Evolutionary conservation across 2,888 invertebrate genomes (phyloP).

Genomic region (Acleris holmiana): DNA sequence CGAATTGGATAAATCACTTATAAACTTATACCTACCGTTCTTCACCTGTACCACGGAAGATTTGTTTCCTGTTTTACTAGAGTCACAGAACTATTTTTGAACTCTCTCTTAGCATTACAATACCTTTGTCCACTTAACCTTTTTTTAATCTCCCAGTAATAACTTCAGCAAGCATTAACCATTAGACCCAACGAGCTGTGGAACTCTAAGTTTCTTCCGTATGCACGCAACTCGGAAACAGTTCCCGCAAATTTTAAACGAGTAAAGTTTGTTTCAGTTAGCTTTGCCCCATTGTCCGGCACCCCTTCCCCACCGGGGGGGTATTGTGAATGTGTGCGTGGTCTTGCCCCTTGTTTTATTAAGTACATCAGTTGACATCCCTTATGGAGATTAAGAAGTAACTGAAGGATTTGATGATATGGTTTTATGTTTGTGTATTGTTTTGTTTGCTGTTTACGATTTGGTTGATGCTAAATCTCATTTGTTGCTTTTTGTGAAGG

Average conservation of each 20-base stretch:
- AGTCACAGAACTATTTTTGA: no score
- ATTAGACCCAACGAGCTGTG: constrained; percentile 59
- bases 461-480: no score
- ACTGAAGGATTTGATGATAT: constrained; percentile 9
- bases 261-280: constrained; percentile 81
- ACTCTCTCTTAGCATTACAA: no score
- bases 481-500: no score
- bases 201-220: constrained; percentile 67
- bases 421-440: background rate
- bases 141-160: background rate
- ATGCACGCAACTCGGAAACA: constrained; percentile 70
- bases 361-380: constrained; percentile 46
- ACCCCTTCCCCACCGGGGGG: constrained; percentile 40
- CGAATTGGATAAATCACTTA: no score
- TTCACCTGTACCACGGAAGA: no score
- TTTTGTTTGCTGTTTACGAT: background rate
- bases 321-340: constrained; percentile 40
- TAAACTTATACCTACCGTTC: no score
- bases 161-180: constrained; percentile 37
- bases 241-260: constrained; percentile 82
- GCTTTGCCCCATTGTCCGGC: constrained; percentile 74
- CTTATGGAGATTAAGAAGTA: constrained; percentile 35
- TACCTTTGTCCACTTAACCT: no score
- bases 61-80: no score
- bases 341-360: constrained; percentile 59